Conservation (phyloP, 2,888 invertebrate genomes). For the Ametastegia equiseti region DNA sequence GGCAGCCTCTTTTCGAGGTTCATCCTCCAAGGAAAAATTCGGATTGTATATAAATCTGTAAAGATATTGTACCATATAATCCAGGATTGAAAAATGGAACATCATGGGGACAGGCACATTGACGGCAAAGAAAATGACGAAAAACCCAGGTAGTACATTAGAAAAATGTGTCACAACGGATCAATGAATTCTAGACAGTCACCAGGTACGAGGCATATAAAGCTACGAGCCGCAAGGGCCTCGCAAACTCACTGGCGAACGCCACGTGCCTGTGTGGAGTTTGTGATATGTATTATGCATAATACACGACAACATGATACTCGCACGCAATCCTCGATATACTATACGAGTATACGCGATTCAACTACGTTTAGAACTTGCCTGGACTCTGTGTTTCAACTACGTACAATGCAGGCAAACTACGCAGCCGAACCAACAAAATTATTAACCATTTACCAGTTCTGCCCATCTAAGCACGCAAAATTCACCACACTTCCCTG, state of each 20-base stretch:
- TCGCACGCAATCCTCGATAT: slow-evolving; percentile 33
- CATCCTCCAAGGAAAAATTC: not conserved
- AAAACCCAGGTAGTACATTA: not conserved
- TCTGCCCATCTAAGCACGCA: too few species aligned
- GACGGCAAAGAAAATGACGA: not conserved
- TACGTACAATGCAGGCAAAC: slow-evolving; percentile 15
- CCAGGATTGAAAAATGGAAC: not conserved
- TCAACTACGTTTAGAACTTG: slow-evolving; percentile 10
- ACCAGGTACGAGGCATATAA: slow-evolving; percentile 36
- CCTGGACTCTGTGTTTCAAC: slow-evolving; percentile 4
- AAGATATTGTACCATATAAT: not conserved
- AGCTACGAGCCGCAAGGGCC: slow-evolving; percentile 39
- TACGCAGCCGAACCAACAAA: not conserved
- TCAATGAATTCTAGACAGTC: slow-evolving; percentile 52
- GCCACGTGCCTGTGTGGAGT: slow-evolving; percentile 3
- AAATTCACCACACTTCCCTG: not conserved
- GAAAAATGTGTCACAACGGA: slow-evolving; percentile 47
- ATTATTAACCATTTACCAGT: slow-evolving; percentile 5
- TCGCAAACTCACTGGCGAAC: slow-evolving; percentile 26
- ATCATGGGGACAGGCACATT: not conserved
- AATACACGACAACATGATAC: slow-evolving; percentile 39
- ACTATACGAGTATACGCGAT: too few species aligned
- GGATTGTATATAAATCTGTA: not conserved
- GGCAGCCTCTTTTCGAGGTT: not conserved
- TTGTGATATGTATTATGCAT: slow-evolving; percentile 29